These are phyloP conservation scores for Myzus persicae DNA, from an alignment of 1,140 invertebrate genomes.

Conservation along the genomic window DNA sequence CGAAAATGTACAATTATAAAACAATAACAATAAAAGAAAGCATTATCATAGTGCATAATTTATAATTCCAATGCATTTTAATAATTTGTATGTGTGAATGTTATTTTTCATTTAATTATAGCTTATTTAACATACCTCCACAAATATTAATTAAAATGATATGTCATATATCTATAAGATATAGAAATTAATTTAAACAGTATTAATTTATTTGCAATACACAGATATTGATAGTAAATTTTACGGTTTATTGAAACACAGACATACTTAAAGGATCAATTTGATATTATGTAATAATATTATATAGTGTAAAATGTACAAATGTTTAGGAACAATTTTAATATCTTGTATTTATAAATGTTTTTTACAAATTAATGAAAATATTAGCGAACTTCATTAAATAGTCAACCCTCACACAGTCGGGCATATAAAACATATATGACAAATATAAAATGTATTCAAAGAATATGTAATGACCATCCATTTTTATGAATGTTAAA, in stretches of 20 bases:
- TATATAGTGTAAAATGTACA: neutral
- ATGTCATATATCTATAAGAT: neutral
- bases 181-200: neutral
- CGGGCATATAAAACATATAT: neutral
- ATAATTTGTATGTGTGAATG: neutral
- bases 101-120: neutral
- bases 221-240: neutral
- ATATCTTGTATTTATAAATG: neutral
- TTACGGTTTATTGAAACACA: neutral
- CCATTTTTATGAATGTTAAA: neutral
- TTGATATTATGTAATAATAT: neutral
- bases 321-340: neutral
- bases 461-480: neutral
- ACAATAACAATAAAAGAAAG: neutral
- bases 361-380: too few relatives aligned
- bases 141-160: neutral
- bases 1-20: neutral
- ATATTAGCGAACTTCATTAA: neutral
- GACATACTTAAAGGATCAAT: neutral
- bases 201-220: neutral
- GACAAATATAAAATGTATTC: neutral
- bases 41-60: neutral
- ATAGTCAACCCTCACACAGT: neutral
- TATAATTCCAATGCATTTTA: neutral
- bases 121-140: neutral